Base-by-base conservation (phyloP, 1,140 invertebrate species). In the Lepidurus packardi region DNA sequence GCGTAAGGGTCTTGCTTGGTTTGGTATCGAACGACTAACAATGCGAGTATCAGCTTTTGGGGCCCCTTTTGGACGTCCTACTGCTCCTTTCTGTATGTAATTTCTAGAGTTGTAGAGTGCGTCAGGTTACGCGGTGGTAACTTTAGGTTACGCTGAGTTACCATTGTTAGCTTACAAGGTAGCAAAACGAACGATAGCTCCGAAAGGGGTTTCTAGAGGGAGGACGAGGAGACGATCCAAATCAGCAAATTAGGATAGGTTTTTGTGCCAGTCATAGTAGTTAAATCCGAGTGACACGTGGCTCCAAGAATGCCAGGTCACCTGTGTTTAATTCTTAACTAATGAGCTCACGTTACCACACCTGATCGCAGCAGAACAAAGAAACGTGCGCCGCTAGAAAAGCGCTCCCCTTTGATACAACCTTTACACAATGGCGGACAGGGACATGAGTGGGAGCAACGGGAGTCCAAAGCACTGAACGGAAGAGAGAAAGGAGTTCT, bases 261-360 rank as follows among this genome's bases (percentile, higher is more conserved):
- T 13, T 65, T 65, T 21, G 16, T 65, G 53, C 21, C 53, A 21
- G 53, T 21, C 16, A 65, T 65, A 16, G 53, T 16, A 21, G 53
- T 65, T 65, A 65, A 65, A 65, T 65, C 53, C 53, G 53, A 65
- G 8, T 65, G 53, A 65, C 53, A 65, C 53, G 53, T 65, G 53
- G 53, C 53, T 65, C 53, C n/a, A 65, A 65, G 53, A 65, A 65
- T 65, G 53, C 53, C 53, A 21, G 53, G 53, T 65, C 53, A 65
- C 53, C 53, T 65, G n/a, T 65, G 16, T 21, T 65, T 65, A 65
- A 65, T 65, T 21, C 53, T 65, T 65, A 13, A 65, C 53, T 65
- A 65, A 65, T 65, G 53, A 65, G 53, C 53, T 65, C 53, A 65
- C 8, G 21, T 65, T 65, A 65, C 53, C 53, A 65, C 53, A 65